These are phyloP conservation scores for Eriocheir sinensis DNA, from an alignment of 1,140 invertebrate species.

Conservation along the genomic window DNA sequence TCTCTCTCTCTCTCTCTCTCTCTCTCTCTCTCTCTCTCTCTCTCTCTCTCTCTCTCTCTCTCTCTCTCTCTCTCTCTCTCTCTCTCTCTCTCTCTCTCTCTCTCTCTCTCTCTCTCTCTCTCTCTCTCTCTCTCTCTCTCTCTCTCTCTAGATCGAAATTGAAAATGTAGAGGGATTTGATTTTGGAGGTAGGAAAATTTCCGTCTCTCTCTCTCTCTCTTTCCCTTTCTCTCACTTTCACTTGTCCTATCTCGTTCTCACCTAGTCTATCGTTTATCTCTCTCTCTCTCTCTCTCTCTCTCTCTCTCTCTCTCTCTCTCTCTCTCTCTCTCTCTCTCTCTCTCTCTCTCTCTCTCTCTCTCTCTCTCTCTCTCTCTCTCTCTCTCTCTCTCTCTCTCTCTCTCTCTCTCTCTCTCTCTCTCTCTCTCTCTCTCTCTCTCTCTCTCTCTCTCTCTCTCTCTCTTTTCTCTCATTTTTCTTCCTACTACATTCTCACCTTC, in stretches of 20 bases:
- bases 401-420: constrained; percentile 20
- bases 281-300: too few species aligned
- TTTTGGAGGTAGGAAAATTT: too few species aligned
- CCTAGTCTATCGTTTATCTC: too few species aligned
- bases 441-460: background rate
- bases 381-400: background rate
- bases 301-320: background rate
- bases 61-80: too few species aligned
- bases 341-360: background rate
- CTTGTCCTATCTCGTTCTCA: too few species aligned
- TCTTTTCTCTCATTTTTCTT: too few species aligned
- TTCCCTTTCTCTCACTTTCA: too few species aligned
- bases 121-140: background rate
- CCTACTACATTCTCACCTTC: too few species aligned
- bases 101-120: background rate
- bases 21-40: background rate
- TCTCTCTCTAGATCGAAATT: too few species aligned
- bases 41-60: background rate
- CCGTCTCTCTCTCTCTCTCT: background rate
- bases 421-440: constrained; percentile 22
- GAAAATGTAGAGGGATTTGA: too few species aligned
- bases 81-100: too few species aligned
- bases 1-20: too few species aligned
- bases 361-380: background rate
- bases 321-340: background rate